Base-by-base conservation (phyloP, 1,140 invertebrate genomes). In the Meloidogyne chitwoodi region DNA sequence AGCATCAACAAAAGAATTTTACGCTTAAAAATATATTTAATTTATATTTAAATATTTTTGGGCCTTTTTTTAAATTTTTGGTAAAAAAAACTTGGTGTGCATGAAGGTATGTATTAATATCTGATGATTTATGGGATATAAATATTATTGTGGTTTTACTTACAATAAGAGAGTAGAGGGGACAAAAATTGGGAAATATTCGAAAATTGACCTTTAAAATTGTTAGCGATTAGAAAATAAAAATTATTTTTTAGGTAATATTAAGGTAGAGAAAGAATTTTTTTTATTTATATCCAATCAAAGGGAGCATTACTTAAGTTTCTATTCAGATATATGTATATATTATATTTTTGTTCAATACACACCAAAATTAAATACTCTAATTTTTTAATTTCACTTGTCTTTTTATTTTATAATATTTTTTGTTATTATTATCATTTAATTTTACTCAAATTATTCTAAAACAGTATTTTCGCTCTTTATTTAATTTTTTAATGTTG, bases 1-100 rank as follows among this genome's bases (percentile, higher is more conserved):
- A 31, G 48, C 71, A 34, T 73, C 71, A 5, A 73, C 64, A 6
- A 73, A 61, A 61, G 71, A 73, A 63, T 73, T 73, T 63, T 73
- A 73, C 2, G 71, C 71, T 22, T 73, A 34, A 73, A 56, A 3
- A n/a, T 8, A 4, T 56, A 48, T 48, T 19, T 19, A 56, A 22
- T 56, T 0, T 56, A 14, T 6, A 56, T 56, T 48, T 48, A 48
- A 41, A 48, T 19, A 48, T 48, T 48, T 56, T 56, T 56, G 19
- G 48, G 48, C 19, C 48, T 48, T 48, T 56, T 1, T n/a, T n/a
- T 19, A 48, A 48, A n/a, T n/a, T n/a, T 56, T 8, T 56, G 19
- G 19, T n/a, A n/a, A 22, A n/a, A 41, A 41, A 41, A 8, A n/a
- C 44, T 48, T 48, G 8, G 4, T 38, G 8, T 38, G 34, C 34